phyloP scores from a whole-genome alignment of 2,797 vertebrate genomes.

The Anas flavirostris region DNA sequence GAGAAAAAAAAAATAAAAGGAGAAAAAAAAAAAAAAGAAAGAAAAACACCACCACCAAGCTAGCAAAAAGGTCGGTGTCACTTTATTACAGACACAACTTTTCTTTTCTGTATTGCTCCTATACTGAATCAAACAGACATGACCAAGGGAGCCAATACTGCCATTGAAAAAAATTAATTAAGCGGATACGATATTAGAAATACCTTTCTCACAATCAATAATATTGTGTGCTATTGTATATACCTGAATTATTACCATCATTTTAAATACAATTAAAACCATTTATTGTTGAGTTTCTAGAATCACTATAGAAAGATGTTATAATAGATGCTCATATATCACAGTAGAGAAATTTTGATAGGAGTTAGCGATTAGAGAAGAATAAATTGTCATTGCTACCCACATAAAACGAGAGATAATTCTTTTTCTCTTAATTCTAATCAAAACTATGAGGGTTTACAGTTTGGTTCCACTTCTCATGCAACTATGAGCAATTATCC shows the following conservation, averaged over 20 bases:
- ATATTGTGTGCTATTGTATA: no score
- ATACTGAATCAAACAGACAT: fast-evolving
- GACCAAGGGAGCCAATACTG: fast-evolving
- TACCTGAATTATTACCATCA: neutral
- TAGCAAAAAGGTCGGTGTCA: neutral
- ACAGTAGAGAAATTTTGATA: neutral
- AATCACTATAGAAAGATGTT: neutral
- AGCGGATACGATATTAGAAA: neutral
- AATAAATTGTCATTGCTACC: neutral
- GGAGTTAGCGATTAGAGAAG: neutral
- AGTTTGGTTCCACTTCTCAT: neutral
- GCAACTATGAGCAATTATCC: neutral
- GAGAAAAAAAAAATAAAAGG: neutral
- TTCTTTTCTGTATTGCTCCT: neutral
- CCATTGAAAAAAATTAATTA: neutral
- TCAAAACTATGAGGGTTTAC: neutral
- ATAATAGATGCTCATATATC: neutral
- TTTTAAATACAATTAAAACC: slow-evolving; percentile 39
- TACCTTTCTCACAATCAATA: neutral
- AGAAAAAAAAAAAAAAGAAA: no score
- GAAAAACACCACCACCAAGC: neutral
- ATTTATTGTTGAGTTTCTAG: neutral
- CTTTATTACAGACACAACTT: neutral
- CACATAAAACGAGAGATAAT: neutral
- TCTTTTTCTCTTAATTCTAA: neutral